Conservation (phyloP, 2,113 vertebrate species). For the Terrapene triunguis region DNA sequence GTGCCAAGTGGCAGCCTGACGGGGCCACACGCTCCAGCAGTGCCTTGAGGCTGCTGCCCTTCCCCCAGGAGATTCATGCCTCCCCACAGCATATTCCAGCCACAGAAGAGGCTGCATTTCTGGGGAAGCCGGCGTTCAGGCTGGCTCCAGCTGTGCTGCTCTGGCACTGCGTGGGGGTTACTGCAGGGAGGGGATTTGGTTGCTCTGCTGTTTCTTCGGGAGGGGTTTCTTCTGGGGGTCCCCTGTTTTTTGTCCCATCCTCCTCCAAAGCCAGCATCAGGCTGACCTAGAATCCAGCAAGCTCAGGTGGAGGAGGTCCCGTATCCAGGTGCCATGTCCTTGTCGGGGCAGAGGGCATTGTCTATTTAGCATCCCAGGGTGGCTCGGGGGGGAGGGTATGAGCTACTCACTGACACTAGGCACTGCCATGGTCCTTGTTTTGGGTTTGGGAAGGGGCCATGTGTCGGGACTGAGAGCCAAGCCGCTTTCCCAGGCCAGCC, state of each 20-base stretch:
- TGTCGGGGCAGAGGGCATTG: neutral
- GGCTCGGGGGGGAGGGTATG: neutral
- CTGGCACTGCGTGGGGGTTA: neutral
- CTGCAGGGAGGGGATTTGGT: neutral
- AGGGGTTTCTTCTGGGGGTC: rapidly evolving
- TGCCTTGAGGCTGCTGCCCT: neutral
- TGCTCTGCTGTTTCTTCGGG: neutral
- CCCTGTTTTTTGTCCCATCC: rapidly evolving
- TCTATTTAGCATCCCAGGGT: neutral
- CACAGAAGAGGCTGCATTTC: neutral
- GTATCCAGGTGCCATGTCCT: neutral
- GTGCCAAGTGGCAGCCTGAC: neutral
- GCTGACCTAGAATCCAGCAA: neutral
- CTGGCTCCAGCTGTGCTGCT: rapidly evolving
- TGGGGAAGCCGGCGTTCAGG: rapidly evolving
- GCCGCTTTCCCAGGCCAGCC: neutral
- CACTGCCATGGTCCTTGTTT: rapidly evolving
- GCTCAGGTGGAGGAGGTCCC: neutral
- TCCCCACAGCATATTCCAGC: neutral
- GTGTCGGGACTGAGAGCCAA: neutral
- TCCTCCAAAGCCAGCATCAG: neutral
- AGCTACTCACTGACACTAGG: neutral
- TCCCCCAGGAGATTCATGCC: neutral
- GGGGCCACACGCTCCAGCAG: neutral
- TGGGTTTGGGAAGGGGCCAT: neutral